Evolutionary conservation across 2,888 invertebrate genomes (phyloP).

Genomic region (Acanthosepion esculentum): DNA sequence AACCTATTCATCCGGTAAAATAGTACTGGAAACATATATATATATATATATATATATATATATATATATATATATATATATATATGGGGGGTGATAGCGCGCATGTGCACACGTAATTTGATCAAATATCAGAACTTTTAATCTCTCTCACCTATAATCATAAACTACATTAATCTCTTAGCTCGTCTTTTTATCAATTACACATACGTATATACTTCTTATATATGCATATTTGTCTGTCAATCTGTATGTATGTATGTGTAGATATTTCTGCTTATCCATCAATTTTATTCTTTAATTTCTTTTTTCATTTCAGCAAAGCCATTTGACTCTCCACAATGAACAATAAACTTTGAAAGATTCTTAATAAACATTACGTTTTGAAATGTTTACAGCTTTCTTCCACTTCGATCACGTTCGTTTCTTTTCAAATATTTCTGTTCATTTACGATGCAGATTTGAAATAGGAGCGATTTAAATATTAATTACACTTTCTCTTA

Average conservation of each 20-base stretch:
- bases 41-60: neutral
- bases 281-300: neutral
- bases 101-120: too few species aligned
- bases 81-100: neutral
- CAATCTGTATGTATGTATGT: neutral
- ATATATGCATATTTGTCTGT: too few species aligned
- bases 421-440: neutral
- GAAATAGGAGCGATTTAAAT: neutral
- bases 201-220: too few species aligned
- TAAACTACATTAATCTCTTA: too few species aligned
- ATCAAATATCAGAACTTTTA: too few species aligned
- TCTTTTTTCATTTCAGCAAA: neutral
- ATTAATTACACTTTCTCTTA: neutral
- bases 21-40: too few species aligned
- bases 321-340: neutral
- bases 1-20: too few species aligned
- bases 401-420: neutral
- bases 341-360: neutral
- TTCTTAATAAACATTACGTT: neutral
- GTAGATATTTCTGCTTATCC: neutral
- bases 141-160: too few species aligned
- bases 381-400: neutral
- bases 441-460: neutral
- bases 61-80: conserved; percentile 2
- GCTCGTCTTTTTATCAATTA: too few species aligned